Evolutionary conservation across 1,140 invertebrate species (phyloP).

Genomic region (Drosophila sp.): DNA sequence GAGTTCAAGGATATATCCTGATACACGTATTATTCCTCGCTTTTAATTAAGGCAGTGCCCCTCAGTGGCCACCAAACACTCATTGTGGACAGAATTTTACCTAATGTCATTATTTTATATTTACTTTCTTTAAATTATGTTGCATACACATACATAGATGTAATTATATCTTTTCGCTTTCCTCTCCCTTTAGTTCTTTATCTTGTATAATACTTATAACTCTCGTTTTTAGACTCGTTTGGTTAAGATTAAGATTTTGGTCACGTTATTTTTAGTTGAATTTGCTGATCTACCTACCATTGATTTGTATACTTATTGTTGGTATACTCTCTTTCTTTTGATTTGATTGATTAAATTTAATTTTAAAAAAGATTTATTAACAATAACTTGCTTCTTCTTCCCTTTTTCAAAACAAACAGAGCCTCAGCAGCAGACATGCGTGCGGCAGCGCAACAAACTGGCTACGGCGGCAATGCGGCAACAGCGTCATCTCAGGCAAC

Average conservation of each 20-base stretch:
- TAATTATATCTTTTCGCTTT: too few relatives aligned
- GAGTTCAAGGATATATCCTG: too few relatives aligned
- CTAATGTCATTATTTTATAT: too few relatives aligned
- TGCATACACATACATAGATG: too few relatives aligned
- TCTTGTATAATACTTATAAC: not conserved
- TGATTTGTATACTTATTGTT: not conserved
- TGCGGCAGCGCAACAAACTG: constrained; percentile 85
- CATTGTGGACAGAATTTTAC: too few relatives aligned
- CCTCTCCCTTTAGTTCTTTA: not conserved
- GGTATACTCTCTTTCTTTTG: too few relatives aligned
- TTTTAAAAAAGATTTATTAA: not conserved
- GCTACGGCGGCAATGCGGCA: constrained; percentile 52
- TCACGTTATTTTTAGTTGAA: not conserved
- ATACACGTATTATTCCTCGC: too few relatives aligned
- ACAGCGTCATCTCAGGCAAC: constrained; percentile 17
- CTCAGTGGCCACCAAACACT: too few relatives aligned
- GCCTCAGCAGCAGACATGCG: constrained; percentile 90
- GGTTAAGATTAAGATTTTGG: not conserved
- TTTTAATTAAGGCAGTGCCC: too few relatives aligned
- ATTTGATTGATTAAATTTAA: too few relatives aligned
- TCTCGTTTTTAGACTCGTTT: not conserved
- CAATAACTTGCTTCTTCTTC: constrained; percentile 18
- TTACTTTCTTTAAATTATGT: too few relatives aligned
- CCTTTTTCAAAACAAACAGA: constrained; percentile 83
- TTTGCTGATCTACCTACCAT: not conserved